Base-by-base conservation (phyloP, 2,113 vertebrate species). In the Chionomys nivalis region DNA sequence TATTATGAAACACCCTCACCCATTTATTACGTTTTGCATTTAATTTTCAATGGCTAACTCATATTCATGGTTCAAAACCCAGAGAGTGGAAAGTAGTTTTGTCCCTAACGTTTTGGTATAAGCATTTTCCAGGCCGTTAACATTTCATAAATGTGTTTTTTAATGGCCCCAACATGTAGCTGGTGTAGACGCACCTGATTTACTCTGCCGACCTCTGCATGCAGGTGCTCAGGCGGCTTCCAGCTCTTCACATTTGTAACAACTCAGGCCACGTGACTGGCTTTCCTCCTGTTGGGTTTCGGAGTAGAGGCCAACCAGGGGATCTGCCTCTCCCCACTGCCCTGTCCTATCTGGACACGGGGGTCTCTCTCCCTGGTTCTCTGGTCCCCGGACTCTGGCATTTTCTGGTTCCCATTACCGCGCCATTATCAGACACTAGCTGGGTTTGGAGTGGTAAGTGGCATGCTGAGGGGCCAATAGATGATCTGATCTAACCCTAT, bases 161-260 rank as follows among this genome's bases (percentile, higher is more conserved):
- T n/a, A 81, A 24, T 0, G 11, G 58, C 36, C 55, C 79, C n/a
- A 12, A 26, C 23, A 52, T 10, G 14, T 0, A n/a, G 63, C 7
- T 0, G 3, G 0, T 1, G 0, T 7, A 0, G 78, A 11, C 3
- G 36, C 65, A 1, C 4, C 1, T 14, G 1, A 8, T 3, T 11
- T 8, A 16, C 47, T 1, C 24, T 3, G 36, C 0, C 1, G 0
- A 3, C 79, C 70, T 49, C 21, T 1, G 0, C 0, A 21, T 13
- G 4, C 0, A 7, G 28, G 3, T 5, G 0, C 44, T 33, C 47
- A 0, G 26, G 7, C 2, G 1, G 26, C 21, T 66, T 8, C 14
- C 2, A 0, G 79, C 0, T 33, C 9, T 24, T 16, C 44, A 4
- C 0, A 1, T 26, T 1, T 55, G 89, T 47, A 3, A 33, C 42